These are phyloP conservation scores for Plectus sambesii DNA, from an alignment of 1,140 invertebrate genomes.

Conservation along the genomic window DNA sequence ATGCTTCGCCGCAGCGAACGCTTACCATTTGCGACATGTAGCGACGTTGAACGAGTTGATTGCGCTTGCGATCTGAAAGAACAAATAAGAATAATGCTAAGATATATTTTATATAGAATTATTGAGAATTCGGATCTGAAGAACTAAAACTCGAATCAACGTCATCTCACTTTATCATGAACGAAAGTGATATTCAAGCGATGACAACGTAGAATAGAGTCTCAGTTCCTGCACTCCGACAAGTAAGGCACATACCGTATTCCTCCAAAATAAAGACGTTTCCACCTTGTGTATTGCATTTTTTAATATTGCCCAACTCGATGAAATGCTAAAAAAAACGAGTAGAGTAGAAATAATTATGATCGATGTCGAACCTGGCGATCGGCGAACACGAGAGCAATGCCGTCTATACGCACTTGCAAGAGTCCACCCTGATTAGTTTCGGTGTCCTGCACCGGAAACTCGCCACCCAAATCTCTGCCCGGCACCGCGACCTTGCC, in stretches of 20 bases:
- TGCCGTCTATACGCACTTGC: conserved; percentile 97
- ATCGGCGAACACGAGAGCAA: conserved; percentile 90
- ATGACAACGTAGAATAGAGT: background rate
- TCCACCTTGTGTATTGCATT: conserved; percentile 97
- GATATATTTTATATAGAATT: background rate
- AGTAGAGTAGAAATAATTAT: background rate
- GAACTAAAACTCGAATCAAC: background rate
- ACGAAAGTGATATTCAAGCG: conserved; percentile 8
- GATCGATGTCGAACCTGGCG: conserved; percentile 71
- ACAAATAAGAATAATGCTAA: conserved; percentile 23
- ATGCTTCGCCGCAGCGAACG: too few species aligned
- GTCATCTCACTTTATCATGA: conserved; percentile 4
- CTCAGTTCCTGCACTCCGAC: conserved; percentile 14
- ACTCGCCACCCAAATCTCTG: conserved; percentile 85
- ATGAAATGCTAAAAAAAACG: conserved; percentile 90
- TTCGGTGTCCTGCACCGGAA: conserved; percentile 90
- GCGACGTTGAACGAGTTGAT: conserved; percentile 85
- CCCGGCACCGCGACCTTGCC: conserved; percentile 53
- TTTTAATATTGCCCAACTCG: conserved; percentile 93
- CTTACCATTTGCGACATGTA: conserved; percentile 97
- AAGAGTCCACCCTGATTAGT: conserved; percentile 90
- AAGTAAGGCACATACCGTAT: conserved; percentile 69
- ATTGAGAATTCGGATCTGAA: background rate
- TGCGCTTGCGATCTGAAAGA: conserved; percentile 87
- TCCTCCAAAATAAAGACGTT: conserved; percentile 98